Evolutionary conservation across 1,140 invertebrate species (phyloP).

Genomic region (Cecropterus lyciades): DNA sequence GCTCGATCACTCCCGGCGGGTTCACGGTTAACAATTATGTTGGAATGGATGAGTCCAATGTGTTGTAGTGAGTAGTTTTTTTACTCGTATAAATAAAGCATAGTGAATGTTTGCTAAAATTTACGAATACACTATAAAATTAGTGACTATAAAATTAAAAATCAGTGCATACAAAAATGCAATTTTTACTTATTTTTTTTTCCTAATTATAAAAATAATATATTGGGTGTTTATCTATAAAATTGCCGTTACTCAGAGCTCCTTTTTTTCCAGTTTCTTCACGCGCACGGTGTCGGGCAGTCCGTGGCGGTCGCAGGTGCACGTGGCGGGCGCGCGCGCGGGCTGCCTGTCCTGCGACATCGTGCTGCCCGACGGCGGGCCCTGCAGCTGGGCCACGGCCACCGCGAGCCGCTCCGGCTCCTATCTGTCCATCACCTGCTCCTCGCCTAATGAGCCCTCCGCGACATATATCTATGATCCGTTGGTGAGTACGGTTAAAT

Average conservation of each 20-base stretch:
- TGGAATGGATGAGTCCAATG: conserved; percentile 68
- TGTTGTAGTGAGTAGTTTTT: conserved; percentile 57
- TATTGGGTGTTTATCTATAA: no score
- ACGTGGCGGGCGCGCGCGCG: conserved; percentile 68
- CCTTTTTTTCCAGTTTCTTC: conserved; percentile 69
- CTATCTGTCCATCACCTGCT: conserved; percentile 72
- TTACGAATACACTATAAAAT: no score
- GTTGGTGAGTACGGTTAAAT: conserved; percentile 69
- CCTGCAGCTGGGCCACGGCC: conserved; percentile 77
- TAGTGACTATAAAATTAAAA: no score
- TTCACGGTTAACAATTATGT: conserved; percentile 79
- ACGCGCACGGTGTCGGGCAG: conserved; percentile 71
- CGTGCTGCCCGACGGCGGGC: conserved; percentile 65
- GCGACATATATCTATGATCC: conserved; percentile 73
- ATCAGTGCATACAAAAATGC: no score
- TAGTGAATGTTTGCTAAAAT: no score
- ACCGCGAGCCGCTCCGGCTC: conserved; percentile 87
- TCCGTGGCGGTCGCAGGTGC: conserved; percentile 82
- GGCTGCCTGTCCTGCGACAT: conserved; percentile 80
- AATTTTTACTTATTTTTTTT: no score
- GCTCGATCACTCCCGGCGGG: conserved; percentile 70
- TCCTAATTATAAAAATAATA: no score
- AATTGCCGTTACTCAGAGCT: no score
- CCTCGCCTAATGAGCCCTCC: conserved; percentile 78
- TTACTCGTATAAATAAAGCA: no score